Evolutionary conservation across 2,797 vertebrate genomes (phyloP), one percentile per base, ranked within the genome.

Genomic region (Aselliscus stoliczkanus): DNA sequence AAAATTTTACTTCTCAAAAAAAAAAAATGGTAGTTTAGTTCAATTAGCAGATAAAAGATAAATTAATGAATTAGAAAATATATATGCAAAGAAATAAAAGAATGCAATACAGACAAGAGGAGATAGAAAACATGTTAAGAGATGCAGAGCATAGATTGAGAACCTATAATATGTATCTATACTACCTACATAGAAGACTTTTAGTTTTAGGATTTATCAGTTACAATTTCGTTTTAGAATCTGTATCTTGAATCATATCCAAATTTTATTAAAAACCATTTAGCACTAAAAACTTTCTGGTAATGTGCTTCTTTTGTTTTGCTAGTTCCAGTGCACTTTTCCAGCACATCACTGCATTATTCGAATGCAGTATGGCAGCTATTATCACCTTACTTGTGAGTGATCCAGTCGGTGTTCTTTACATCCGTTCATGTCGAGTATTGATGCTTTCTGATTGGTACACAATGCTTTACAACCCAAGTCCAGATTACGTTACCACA

Each of bases 391-490:
- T 99, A 96, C 98, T 99, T 4, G 98, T 99, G 97, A 99, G 98
- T 0, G 99, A 99, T 75, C 99, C 99, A 0, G 96, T 99, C 0
- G 99, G 99, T 7, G 97, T 96, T 54, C 98, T 99, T 83, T 98
- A 97, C 11, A 98, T 99, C 96, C 99, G 98, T 4, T 99, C 99
- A n/a, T 99, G 99, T 96, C 97, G 97, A 7, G 99, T 99, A 56
- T 88, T 99, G 97, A 99, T 99, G 99, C 99, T 99, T 47, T 99
- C 99, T 0, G 99, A 99, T 97, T 99, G 99, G 99, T 99, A 99
- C 98, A 99, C 99, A 0, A 99, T 99, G 99, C 99, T 99, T 21
- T 99, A 99, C 98, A 99, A 99, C 96, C 99, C 99, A 0, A 99
- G 99, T 85, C 99, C 99, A 0, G 99, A 99, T 98, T 99, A 99